These are phyloP conservation scores for Cyprinodon variegatus DNA, from an alignment of 2,113 vertebrate genomes.

Conservation along the genomic window DNA sequence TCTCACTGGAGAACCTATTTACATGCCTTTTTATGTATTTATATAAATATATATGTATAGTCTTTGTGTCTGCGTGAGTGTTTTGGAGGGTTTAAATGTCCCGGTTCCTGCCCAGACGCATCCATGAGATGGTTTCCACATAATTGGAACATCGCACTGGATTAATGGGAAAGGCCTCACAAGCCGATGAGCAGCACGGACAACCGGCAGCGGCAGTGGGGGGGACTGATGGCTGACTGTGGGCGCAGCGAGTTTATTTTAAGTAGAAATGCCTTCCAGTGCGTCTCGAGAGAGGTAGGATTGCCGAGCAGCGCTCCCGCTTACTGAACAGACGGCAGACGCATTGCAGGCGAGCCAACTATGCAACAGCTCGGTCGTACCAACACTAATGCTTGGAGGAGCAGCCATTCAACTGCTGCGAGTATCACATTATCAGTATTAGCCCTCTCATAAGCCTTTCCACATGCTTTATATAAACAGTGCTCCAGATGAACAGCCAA, in stretches of 20 bases:
- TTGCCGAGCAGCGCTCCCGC: slow-evolving; percentile 70
- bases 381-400: slow-evolving; percentile 60
- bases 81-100: slow-evolving; percentile 65
- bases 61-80: slow-evolving; percentile 54
- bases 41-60: slow-evolving; percentile 14
- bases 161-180: slow-evolving; percentile 76
- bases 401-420: slow-evolving; percentile 42
- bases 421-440: slow-evolving; percentile 66
- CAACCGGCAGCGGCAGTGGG: slow-evolving; percentile 38
- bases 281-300: slow-evolving; percentile 71
- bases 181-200: slow-evolving; percentile 63
- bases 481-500: slow-evolving; percentile 30
- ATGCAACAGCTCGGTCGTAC: slow-evolving; percentile 67
- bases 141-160: slow-evolving; percentile 71
- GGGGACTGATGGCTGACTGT: slow-evolving; percentile 71
- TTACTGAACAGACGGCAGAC: slow-evolving; percentile 68
- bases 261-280: slow-evolving; percentile 79
- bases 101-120: slow-evolving; percentile 64
- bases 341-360: slow-evolving; percentile 74
- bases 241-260: slow-evolving; percentile 79
- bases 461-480: slow-evolving; percentile 68
- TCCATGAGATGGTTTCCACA: slow-evolving; percentile 72
- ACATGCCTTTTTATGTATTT: slow-evolving; percentile 1
- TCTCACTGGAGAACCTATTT: slow-evolving; percentile 39
- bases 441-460: slow-evolving; percentile 56